These are phyloP conservation scores for Conopomorpha cramerella DNA, from an alignment of 1,140 invertebrate species.

Conservation along the genomic window DNA sequence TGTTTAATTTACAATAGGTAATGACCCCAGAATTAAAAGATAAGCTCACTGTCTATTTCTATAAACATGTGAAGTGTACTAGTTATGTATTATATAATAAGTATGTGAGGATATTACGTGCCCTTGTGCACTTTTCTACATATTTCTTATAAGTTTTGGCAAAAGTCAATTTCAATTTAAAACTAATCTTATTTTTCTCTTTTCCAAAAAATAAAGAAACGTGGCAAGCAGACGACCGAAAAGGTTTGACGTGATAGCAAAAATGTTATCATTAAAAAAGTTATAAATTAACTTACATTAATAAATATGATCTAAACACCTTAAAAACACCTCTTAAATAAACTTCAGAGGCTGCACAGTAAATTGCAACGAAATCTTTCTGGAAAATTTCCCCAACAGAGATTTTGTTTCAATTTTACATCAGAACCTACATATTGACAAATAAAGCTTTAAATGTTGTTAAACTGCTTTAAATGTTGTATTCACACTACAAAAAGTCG, in stretches of 20 bases:
- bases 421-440: too few relatives aligned
- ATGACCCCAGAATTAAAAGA: too few relatives aligned
- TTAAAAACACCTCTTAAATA: slow-evolving; percentile 39
- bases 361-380: too few relatives aligned
- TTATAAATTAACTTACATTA: slow-evolving; percentile 37
- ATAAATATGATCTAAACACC: slow-evolving; percentile 22
- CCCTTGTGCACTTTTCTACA: too few relatives aligned
- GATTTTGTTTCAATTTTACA: neutral
- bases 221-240: slow-evolving; percentile 50
- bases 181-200: slow-evolving; percentile 17
- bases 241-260: slow-evolving; percentile 44
- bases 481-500: too few relatives aligned
- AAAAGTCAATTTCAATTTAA: too few relatives aligned
- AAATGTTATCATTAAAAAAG: slow-evolving; percentile 38
- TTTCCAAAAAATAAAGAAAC: slow-evolving; percentile 51
- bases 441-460: slow-evolving; percentile 29
- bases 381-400: neutral
- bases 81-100: too few relatives aligned
- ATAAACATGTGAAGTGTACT: too few relatives aligned
- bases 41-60: too few relatives aligned
- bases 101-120: too few relatives aligned
- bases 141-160: too few relatives aligned
- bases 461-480: slow-evolving; percentile 7
- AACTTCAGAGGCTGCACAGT: slow-evolving; percentile 13
- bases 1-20: too few relatives aligned